phyloP scores from a whole-genome alignment of 1,140 invertebrate species.

The Lerema accius region DNA sequence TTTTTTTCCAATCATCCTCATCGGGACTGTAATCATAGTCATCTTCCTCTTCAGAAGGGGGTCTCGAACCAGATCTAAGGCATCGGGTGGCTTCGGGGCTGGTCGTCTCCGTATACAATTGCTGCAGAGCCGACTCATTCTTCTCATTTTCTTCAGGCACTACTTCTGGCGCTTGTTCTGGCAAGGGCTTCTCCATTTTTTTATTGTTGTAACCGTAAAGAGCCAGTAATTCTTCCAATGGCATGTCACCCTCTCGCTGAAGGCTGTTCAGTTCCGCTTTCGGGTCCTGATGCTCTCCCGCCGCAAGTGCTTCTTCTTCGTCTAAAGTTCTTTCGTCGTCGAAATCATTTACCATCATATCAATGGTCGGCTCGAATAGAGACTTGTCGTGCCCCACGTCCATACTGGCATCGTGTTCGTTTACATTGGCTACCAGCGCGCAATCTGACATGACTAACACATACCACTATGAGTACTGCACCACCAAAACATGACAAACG shows the following conservation, averaged over 20 bases:
- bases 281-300: constrained; percentile 90
- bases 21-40: constrained; percentile 90
- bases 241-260: constrained; percentile 96
- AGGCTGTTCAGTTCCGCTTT: constrained; percentile 94
- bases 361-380: constrained; percentile 87
- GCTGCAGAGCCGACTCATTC: constrained; percentile 65
- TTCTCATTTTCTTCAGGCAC: constrained; percentile 79
- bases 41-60: constrained; percentile 86
- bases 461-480: constrained; percentile 54
- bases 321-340: constrained; percentile 98
- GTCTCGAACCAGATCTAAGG: constrained; percentile 74
- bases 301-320: constrained; percentile 97
- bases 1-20: constrained; percentile 91
- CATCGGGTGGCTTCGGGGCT: constrained; percentile 71
- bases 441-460: constrained; percentile 80
- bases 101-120: constrained; percentile 68
- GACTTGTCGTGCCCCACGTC: constrained; percentile 81
- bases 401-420: constrained; percentile 81
- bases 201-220: constrained; percentile 90
- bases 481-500: constrained; percentile 63
- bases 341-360: constrained; percentile 98
- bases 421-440: constrained; percentile 78
- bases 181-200: constrained; percentile 81
- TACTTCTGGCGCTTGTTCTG: constrained; percentile 79
- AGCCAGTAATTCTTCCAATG: constrained; percentile 94